These are phyloP conservation scores for Melangyna quadrimaculata DNA, from an alignment of 2,888 invertebrate species.

Conservation along the genomic window DNA sequence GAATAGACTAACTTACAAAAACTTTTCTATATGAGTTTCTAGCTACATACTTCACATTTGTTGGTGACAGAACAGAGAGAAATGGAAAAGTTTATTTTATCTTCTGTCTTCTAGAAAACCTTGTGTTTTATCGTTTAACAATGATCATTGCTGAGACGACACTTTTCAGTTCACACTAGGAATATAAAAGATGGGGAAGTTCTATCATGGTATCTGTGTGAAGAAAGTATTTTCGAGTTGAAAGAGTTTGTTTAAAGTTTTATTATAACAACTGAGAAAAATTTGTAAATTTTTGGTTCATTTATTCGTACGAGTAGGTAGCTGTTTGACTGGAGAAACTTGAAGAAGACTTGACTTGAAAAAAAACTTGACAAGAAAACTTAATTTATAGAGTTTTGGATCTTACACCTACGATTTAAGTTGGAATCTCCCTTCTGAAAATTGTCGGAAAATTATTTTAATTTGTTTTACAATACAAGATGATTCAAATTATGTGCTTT, in stretches of 20 bases:
- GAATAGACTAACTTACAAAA: neutral
- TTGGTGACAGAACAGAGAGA: neutral
- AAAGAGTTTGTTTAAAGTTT: slow-evolving; percentile 1
- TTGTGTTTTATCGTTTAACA: neutral
- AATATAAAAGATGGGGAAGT: neutral
- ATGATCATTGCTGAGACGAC: neutral
- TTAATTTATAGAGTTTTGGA: too few relatives aligned
- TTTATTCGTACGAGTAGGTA: neutral
- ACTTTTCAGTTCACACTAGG: neutral
- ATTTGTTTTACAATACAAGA: too few relatives aligned
- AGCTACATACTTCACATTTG: neutral
- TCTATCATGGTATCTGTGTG: neutral
- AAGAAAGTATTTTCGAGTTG: neutral
- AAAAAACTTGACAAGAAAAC: neutral
- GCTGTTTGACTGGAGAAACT: too few relatives aligned
- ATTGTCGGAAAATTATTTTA: too few relatives aligned
- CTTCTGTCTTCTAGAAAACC: neutral
- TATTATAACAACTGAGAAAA: neutral
- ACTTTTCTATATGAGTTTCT: neutral
- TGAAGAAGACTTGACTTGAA: neutral
- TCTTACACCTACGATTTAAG: too few relatives aligned
- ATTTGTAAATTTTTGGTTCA: neutral
- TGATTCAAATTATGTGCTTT: too few relatives aligned
- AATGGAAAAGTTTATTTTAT: slow-evolving; percentile 1
- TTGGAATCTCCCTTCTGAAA: too few relatives aligned